phyloP scores from a whole-genome alignment of 2,797 vertebrate genomes.

The Bovichtus variegatus region DNA sequence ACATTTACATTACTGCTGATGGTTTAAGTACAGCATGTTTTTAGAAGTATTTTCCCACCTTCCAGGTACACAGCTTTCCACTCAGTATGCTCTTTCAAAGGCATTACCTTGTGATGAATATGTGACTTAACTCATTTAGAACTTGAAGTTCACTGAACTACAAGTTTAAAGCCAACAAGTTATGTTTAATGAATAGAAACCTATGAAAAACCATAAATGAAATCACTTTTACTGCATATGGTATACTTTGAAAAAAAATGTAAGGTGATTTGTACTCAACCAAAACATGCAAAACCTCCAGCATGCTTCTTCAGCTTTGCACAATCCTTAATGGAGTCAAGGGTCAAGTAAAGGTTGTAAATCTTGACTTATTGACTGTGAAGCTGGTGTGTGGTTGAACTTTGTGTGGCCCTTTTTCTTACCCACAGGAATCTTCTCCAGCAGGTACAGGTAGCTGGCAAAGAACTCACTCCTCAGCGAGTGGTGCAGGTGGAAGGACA shows the following conservation, averaged over 20 bases:
- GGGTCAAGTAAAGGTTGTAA: slow-evolving; percentile 14
- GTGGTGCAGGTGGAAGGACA: slow-evolving; percentile 94
- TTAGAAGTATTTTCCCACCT: background rate
- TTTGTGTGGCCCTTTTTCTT: slow-evolving; percentile 80
- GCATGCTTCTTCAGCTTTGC: background rate
- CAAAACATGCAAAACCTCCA: background rate
- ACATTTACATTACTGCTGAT: background rate
- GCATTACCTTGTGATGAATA: background rate
- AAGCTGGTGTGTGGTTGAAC: background rate
- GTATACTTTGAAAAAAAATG: background rate
- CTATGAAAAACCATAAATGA: background rate
- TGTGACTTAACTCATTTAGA: background rate
- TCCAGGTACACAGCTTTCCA: background rate
- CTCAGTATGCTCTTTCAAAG: background rate
- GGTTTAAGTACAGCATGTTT: no score
- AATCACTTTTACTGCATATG: background rate
- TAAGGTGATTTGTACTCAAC: background rate
- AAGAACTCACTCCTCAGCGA: slow-evolving; percentile 94
- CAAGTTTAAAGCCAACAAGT: background rate
- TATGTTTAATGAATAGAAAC: background rate
- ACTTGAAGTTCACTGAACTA: background rate
- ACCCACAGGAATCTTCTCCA: slow-evolving; percentile 95
- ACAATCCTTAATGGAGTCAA: background rate
- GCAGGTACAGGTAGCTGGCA: slow-evolving; percentile 94
- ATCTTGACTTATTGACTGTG: background rate